A percentile compares a stretch with the other conserved stretches of the same genome.
phyloP scores from a whole-genome alignment of 92 coral and sea anemone species.

The Paramuricea clavata region DNA sequence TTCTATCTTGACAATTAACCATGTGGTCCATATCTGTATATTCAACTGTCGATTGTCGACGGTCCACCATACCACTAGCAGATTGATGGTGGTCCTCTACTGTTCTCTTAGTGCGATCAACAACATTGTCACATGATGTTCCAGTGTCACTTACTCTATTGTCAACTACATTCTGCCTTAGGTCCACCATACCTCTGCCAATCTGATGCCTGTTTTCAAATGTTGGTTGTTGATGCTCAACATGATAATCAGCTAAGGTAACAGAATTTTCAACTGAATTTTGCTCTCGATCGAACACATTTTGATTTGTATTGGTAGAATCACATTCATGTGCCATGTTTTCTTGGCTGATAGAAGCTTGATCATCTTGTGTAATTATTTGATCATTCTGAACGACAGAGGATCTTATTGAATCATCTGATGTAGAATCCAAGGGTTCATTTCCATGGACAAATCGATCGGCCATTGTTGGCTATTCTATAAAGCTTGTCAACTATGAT shows the following conservation, averaged over 20 bases:
- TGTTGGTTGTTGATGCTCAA: neutral
- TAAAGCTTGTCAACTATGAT: neutral
- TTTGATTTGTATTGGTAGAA: neutral
- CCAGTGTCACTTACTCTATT: too few relatives aligned
- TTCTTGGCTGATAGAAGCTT: neutral
- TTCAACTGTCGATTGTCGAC: slow-evolving; percentile 2
- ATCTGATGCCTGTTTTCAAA: neutral
- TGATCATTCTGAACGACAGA: neutral
- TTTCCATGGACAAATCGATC: neutral
- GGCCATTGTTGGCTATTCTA: neutral
- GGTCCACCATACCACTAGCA: neutral
- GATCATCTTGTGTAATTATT: neutral
- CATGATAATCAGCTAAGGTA: neutral
- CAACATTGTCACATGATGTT: neutral
- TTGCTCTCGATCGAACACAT: neutral
- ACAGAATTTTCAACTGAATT: neutral
- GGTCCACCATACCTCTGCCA: neutral
- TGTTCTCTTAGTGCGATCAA: neutral
- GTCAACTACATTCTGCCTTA: neutral
- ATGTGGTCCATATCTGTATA: neutral
- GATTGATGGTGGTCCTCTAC: neutral
- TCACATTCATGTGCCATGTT: neutral
- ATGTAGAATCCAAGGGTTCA: neutral
- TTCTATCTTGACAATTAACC: neutral
- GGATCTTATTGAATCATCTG: neutral